Conservation (phyloP, 2,113 vertebrate species). For the Oophaga pumilio region DNA sequence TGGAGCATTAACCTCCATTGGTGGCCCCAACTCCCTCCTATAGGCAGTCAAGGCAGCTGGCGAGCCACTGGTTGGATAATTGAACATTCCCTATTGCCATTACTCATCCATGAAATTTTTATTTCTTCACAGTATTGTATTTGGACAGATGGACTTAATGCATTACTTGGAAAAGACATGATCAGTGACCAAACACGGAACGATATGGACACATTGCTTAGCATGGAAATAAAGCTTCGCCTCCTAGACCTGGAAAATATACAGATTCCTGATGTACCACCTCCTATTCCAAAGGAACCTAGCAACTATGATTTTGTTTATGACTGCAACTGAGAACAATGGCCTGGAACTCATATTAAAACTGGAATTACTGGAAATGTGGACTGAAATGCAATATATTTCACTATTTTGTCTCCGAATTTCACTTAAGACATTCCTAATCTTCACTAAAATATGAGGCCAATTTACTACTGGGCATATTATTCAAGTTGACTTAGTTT, state of each 20-base stretch:
- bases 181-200: conserved; percentile 92
- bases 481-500: conserved; percentile 14
- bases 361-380: conserved; percentile 75
- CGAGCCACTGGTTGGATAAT: not conserved
- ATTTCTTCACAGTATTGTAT: conserved; percentile 85
- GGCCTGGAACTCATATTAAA: conserved; percentile 61
- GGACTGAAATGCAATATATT: conserved; percentile 46
- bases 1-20: not conserved
- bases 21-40: not conserved
- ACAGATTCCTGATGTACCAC: conserved; percentile 96
- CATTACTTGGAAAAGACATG: conserved; percentile 97
- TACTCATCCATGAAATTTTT: not conserved
- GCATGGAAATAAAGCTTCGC: conserved; percentile 99
- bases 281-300: conserved; percentile 98
- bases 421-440: conserved; percentile 3
- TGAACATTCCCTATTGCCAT: not conserved
- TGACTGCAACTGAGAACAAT: conserved; percentile 90
- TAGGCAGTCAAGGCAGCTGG: not conserved
- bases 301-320: conserved; percentile 99
- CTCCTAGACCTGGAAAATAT: conserved; percentile 98
- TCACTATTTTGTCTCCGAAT: not conserved
- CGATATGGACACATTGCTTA: conserved; percentile 95
- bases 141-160: conserved; percentile 97
- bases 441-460: not conserved
- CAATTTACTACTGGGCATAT: not conserved